Evolutionary conservation across 2,797 vertebrate genomes (phyloP).

Genomic region (Myotis daubentonii): DNA sequence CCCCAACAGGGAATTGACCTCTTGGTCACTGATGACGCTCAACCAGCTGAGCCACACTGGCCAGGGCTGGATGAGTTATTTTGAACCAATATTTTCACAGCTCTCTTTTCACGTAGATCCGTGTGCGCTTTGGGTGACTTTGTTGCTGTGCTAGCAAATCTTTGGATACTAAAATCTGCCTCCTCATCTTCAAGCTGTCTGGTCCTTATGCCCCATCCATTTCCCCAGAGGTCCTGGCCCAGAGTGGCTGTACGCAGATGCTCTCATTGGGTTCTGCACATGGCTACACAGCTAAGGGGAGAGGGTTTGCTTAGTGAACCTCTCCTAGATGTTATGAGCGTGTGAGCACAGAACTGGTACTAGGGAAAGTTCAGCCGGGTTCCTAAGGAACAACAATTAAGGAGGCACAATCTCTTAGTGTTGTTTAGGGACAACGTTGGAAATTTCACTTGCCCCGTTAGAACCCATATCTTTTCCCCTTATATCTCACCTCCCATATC

Average conservation of each 20-base stretch:
- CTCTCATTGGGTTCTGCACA: neutral
- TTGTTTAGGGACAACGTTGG: neutral
- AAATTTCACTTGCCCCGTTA: neutral
- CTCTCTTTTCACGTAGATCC: neutral
- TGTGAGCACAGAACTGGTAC: neutral
- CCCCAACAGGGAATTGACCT: too few relatives aligned
- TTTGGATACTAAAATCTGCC: neutral
- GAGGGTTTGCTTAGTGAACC: neutral
- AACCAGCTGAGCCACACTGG: too few relatives aligned
- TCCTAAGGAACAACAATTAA: neutral
- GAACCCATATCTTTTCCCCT: neutral
- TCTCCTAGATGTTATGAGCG: neutral
- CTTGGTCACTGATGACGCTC: too few relatives aligned
- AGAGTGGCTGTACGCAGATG: rapidly evolving
- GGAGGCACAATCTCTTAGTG: neutral
- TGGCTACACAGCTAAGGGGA: neutral
- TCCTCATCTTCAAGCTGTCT: neutral
- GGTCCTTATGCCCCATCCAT: neutral
- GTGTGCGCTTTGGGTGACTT: neutral
- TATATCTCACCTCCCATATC: neutral
- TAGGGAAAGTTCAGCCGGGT: neutral
- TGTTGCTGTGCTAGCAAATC: neutral
- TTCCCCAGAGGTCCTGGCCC: neutral
- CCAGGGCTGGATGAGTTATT: neutral
- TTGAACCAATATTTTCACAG: neutral